Evolutionary conservation across 2,888 invertebrate species (phyloP).

Genomic region (Bembecia ichneumoniformis): DNA sequence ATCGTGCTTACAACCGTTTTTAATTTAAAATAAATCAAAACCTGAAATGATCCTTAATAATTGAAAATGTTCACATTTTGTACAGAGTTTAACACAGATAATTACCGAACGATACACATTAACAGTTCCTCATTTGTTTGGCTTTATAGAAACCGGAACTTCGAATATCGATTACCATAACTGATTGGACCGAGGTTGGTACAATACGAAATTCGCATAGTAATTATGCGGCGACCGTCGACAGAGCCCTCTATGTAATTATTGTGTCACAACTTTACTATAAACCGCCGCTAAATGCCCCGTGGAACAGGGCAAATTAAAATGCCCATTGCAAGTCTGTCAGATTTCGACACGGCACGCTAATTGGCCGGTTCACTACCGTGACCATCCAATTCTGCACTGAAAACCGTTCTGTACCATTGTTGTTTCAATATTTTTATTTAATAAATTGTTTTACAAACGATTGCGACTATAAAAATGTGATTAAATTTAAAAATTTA

Average conservation of each 20-base stretch:
- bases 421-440: too few relatives aligned
- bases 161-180: slow-evolving; percentile 51
- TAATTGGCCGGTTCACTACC: slow-evolving; percentile 38
- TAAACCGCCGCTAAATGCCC: slow-evolving; percentile 17
- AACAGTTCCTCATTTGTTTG: neutral
- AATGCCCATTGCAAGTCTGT: slow-evolving; percentile 26
- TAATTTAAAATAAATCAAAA: too few relatives aligned
- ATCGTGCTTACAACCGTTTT: too few relatives aligned
- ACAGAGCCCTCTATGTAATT: slow-evolving; percentile 21
- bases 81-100: neutral
- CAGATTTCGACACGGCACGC: slow-evolving; percentile 44
- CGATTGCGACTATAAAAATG: too few relatives aligned
- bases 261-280: slow-evolving; percentile 36
- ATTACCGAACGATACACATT: neutral
- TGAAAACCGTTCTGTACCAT: neutral
- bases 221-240: slow-evolving; percentile 20
- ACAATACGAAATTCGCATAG: slow-evolving; percentile 27
- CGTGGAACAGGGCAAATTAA: slow-evolving; percentile 31
- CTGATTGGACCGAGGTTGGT: slow-evolving; percentile 41
- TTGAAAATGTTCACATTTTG: too few relatives aligned
- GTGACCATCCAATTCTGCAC: neutral
- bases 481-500: too few relatives aligned
- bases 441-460: too few relatives aligned
- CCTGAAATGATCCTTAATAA: too few relatives aligned
- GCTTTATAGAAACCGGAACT: slow-evolving; percentile 20